A percentile compares a stretch with the other conserved stretches of the same genome.
Evolutionary conservation across 2,888 invertebrate species (phyloP).

Genomic region (Sericinus montela): DNA sequence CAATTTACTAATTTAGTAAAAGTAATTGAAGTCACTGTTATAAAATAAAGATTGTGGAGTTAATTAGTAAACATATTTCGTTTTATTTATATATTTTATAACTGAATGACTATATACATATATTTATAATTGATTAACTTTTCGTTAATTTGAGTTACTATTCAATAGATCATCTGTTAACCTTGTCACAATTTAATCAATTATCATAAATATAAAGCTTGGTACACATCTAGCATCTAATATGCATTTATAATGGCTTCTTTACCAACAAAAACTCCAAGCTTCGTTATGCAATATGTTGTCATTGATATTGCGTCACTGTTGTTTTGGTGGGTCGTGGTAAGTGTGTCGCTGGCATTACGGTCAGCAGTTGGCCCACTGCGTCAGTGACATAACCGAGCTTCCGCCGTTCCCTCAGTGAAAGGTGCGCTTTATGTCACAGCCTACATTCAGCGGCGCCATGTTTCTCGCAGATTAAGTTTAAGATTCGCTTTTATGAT

Average conservation of each 20-base stretch:
- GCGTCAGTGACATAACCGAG: slow-evolving; percentile 66
- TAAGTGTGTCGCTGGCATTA: slow-evolving; percentile 71
- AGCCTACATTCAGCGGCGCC: slow-evolving; percentile 18
- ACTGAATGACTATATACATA: too few species aligned
- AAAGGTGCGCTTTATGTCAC: slow-evolving; percentile 46
- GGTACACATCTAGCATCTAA: slow-evolving; percentile 11
- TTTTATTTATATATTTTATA: too few species aligned
- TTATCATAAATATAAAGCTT: slow-evolving; percentile 11
- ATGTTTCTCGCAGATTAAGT: slow-evolving; percentile 18
- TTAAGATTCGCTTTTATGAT: too few species aligned
- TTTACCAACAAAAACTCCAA: slow-evolving; percentile 36
- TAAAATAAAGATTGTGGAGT: too few species aligned
- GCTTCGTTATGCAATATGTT: slow-evolving; percentile 57
- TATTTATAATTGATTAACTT: too few species aligned
- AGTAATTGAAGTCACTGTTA: too few species aligned
- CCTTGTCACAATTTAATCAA: slow-evolving; percentile 16
- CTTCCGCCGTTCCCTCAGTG: slow-evolving; percentile 62
- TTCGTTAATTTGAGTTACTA: neutral
- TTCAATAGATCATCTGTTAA: neutral
- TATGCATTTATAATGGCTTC: slow-evolving; percentile 8
- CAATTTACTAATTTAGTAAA: too few species aligned
- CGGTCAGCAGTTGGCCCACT: slow-evolving; percentile 74
- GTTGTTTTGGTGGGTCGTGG: slow-evolving; percentile 71
- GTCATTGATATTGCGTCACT: slow-evolving; percentile 64
- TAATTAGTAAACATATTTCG: too few species aligned